A percentile compares a stretch with the other conserved stretches of the same genome.
phyloP scores from a whole-genome alignment of 2,113 vertebrate species.

The Apteryx owenii region DNA sequence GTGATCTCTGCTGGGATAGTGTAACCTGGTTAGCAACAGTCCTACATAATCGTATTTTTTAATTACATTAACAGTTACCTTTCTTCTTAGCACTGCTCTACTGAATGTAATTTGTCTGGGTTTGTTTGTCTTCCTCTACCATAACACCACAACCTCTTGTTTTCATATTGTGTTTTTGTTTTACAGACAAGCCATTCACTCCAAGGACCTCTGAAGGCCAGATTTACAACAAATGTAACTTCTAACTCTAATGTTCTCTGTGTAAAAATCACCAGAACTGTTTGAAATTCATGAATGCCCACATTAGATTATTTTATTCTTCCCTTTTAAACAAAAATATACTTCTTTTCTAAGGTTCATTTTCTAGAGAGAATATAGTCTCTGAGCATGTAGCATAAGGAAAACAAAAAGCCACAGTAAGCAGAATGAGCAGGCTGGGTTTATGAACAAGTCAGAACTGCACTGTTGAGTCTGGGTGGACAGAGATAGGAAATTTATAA shows the following conservation, averaged over 20 bases:
- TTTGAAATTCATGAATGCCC: neutral
- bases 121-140: neutral
- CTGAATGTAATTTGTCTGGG: neutral
- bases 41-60: neutral
- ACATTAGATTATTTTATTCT: neutral
- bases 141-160: neutral
- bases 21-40: neutral
- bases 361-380: neutral
- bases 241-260: neutral
- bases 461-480: neutral
- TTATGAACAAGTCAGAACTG: neutral
- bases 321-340: neutral
- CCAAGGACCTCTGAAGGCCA: neutral
- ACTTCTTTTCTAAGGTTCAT: neutral
- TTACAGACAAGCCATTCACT: neutral
- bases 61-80: neutral
- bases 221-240: neutral
- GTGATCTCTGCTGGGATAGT: neutral
- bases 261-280: neutral
- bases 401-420: neutral
- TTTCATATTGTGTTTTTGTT: neutral
- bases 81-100: neutral
- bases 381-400: neutral
- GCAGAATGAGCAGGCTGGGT: neutral
- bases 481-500: neutral